phyloP scores from a whole-genome alignment of 2,888 invertebrate genomes.

The Pherbina coryleti region DNA sequence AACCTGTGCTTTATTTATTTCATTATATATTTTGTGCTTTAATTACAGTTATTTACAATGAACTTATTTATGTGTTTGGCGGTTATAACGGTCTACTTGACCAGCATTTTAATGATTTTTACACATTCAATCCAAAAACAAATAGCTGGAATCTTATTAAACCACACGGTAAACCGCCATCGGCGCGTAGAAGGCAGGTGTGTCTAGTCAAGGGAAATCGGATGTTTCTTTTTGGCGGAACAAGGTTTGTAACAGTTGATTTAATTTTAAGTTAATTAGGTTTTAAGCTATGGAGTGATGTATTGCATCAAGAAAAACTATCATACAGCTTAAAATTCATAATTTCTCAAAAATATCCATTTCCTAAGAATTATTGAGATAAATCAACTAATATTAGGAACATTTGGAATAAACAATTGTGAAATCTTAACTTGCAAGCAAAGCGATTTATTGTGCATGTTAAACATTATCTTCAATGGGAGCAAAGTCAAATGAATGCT shows the following conservation, averaged over 20 bases:
- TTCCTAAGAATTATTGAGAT: no score
- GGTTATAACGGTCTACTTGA: conserved; percentile 85
- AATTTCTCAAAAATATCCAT: no score
- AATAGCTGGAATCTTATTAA: conserved; percentile 76
- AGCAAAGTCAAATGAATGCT: no score
- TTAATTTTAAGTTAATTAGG: no score
- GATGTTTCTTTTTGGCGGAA: conserved; percentile 91
- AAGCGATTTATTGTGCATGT: no score
- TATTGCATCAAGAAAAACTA: no score
- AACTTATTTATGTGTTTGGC: conserved; percentile 88
- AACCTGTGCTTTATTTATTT: not conserved
- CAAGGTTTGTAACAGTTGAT: conserved; percentile 74
- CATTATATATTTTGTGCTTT: conserved; percentile 50
- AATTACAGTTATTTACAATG: conserved; percentile 80
- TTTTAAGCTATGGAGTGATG: no score
- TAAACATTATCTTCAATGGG: no score
- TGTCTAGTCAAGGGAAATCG: conserved; percentile 81
- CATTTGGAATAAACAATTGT: no score
- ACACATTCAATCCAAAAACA: conserved; percentile 77
- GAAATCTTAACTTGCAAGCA: no score
- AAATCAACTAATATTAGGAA: no score
- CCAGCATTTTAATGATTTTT: conserved; percentile 87
- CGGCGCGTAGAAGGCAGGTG: conserved; percentile 81
- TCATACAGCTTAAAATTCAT: no score
- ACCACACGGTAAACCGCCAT: conserved; percentile 74